Evolutionary conservation across 1,140 invertebrate genomes (phyloP).

Genomic region (Cyrtorhinus lividipennis): DNA sequence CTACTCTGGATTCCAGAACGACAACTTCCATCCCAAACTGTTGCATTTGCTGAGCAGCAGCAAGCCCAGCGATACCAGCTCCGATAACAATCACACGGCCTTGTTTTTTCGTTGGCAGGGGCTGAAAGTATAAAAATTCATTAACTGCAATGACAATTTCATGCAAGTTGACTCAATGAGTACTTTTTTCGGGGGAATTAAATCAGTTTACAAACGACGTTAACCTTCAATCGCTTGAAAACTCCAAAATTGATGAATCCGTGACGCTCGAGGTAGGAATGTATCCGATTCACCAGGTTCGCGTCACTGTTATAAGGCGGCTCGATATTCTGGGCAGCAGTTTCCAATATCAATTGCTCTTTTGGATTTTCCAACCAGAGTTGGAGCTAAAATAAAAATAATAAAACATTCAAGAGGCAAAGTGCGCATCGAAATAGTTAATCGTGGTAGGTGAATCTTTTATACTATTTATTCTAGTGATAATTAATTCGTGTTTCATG

Average conservation of each 20-base stretch:
- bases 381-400: constrained; percentile 49
- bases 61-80: constrained; percentile 84
- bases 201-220: too few species aligned
- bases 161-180: not conserved
- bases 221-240: constrained; percentile 68
- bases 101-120: constrained; percentile 57
- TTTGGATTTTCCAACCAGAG: constrained; percentile 95
- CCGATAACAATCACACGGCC: constrained; percentile 91
- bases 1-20: constrained; percentile 78
- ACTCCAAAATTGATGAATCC: constrained; percentile 98
- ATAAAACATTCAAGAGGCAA: too few species aligned
- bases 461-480: too few species aligned
- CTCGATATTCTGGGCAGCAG: constrained; percentile 67
- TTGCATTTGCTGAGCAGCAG: constrained; percentile 83
- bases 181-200: not conserved
- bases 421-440: too few species aligned
- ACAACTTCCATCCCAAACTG: constrained; percentile 94
- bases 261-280: constrained; percentile 87
- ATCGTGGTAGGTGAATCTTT: too few species aligned
- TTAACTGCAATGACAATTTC: constrained; percentile 16
- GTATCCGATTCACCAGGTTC: constrained; percentile 64
- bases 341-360: constrained; percentile 72
- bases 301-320: constrained; percentile 84
- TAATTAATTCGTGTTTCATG: too few species aligned
- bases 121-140: too few species aligned